These are phyloP conservation scores for Empis stercorea DNA, from an alignment of 2,888 invertebrate species.

Conservation along the genomic window DNA sequence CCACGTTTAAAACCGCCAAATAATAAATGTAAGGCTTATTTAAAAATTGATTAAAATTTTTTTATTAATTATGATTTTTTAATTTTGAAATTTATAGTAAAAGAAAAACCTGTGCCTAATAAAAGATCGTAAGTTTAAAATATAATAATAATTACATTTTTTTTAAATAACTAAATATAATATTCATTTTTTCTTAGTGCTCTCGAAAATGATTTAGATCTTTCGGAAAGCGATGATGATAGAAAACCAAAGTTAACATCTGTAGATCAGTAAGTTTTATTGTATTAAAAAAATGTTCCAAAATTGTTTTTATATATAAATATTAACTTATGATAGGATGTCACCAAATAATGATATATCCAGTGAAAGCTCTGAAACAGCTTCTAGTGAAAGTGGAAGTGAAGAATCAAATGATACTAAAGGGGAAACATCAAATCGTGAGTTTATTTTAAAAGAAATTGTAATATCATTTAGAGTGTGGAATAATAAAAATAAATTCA, in stretches of 20 bases:
- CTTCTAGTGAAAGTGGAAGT: slow-evolving; percentile 33
- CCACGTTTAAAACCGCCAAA: slow-evolving; percentile 10
- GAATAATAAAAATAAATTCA: not conserved
- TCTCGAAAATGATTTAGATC: slow-evolving; percentile 53
- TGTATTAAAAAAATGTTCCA: not conserved
- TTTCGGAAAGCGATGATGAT: slow-evolving; percentile 73
- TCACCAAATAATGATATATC: slow-evolving; percentile 41
- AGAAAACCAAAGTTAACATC: slow-evolving; percentile 13
- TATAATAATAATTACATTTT: not conserved
- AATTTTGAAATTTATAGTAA: slow-evolving; percentile 11
- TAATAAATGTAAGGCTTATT: slow-evolving; percentile 11
- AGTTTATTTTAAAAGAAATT: slow-evolving; percentile 1
- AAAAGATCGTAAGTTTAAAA: slow-evolving; percentile 26
- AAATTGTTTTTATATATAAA: not conserved
- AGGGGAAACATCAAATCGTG: slow-evolving; percentile 20
- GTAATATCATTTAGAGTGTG: not conserved
- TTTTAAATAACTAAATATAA: not conserved
- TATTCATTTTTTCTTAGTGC: slow-evolving; percentile 30
- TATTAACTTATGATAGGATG: slow-evolving; percentile 28
- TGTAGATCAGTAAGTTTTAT: slow-evolving; percentile 29
- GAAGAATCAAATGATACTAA: slow-evolving; percentile 28
- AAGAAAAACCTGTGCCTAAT: slow-evolving; percentile 18
- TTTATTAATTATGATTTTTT: not conserved
- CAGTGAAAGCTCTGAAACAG: slow-evolving; percentile 38
- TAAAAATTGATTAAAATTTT: not conserved